Percentiles rank a stretch among this genome's conserved stretches.
Evolutionary conservation across 2,888 invertebrate genomes (phyloP).

Genomic region (Papilio elwesi): DNA sequence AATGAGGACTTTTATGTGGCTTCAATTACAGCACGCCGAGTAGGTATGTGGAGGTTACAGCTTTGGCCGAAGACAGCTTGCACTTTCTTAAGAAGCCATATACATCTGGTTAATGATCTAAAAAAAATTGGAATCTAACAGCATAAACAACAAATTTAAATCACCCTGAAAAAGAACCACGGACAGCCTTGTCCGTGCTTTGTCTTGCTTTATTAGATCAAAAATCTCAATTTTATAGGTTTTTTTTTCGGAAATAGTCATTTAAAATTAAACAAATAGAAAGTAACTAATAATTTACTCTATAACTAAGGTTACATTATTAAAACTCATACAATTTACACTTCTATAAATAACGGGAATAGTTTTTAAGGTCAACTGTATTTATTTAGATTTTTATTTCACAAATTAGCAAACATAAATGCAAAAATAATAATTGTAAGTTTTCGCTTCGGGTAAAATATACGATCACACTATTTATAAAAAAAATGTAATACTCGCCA

Average conservation of each 20-base stretch:
- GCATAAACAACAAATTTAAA: too few relatives aligned
- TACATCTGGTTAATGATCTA: too few relatives aligned
- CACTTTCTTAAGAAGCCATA: too few relatives aligned
- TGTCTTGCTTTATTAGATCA: too few relatives aligned
- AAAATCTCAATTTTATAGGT: too few relatives aligned
- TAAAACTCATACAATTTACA: slow-evolving; percentile 18
- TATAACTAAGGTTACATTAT: slow-evolving; percentile 28
- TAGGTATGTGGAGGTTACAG: too few relatives aligned
- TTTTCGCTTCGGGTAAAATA: neutral
- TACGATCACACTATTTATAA: neutral
- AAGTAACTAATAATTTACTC: slow-evolving; percentile 38
- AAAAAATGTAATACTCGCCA: neutral
- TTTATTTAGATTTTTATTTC: neutral
- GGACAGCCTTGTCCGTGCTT: too few relatives aligned
- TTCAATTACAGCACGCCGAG: too few relatives aligned
- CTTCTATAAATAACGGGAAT: neutral
- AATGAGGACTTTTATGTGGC: too few relatives aligned
- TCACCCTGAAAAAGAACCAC: too few relatives aligned
- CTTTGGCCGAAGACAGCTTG: too few relatives aligned
- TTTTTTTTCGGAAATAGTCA: neutral
- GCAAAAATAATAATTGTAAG: neutral
- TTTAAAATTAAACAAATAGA: slow-evolving; percentile 9
- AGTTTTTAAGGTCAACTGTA: neutral
- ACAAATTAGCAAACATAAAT: slow-evolving; percentile 14
- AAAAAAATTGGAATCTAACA: too few relatives aligned